A percentile compares a stretch with the other conserved stretches of the same genome.
Evolutionary conservation across 2,113 vertebrate species (phyloP).

Genomic region (Chlorodrepanis virens): DNA sequence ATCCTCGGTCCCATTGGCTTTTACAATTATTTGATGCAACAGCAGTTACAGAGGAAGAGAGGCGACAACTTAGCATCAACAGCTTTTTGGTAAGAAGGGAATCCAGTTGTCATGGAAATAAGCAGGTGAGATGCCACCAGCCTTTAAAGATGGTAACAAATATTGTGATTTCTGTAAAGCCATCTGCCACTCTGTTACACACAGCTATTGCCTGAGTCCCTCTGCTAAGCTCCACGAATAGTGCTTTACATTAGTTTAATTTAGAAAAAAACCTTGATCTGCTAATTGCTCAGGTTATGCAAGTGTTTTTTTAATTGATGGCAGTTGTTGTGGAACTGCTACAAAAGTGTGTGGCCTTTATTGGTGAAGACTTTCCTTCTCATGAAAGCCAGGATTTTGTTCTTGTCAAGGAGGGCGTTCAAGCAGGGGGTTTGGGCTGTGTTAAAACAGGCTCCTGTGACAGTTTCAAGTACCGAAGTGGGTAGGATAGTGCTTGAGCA

Average conservation of each 20-base stretch:
- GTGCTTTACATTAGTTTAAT: not conserved
- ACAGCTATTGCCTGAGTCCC: not conserved
- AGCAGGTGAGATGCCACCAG: not conserved
- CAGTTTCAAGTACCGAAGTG: not conserved
- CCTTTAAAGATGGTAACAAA: not conserved
- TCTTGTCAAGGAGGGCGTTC: accelerated
- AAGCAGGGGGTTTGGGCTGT: not conserved
- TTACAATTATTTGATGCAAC: not conserved
- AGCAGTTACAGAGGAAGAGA: not conserved
- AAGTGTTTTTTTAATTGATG: not conserved
- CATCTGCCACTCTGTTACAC: not conserved
- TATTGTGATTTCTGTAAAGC: not conserved
- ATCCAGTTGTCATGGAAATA: not conserved
- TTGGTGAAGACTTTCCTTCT: not conserved
- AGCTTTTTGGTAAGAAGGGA: not conserved
- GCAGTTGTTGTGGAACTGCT: not conserved
- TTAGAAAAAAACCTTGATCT: not conserved
- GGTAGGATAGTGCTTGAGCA: not conserved
- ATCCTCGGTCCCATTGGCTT: accelerated
- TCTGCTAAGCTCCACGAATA: accelerated
- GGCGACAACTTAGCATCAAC: not conserved
- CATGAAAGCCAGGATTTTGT: not conserved
- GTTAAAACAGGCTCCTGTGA: not conserved
- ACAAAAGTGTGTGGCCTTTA: not conserved
- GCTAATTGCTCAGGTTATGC: not conserved